Percentiles rank a stretch among this genome's conserved stretches.
Evolutionary conservation across 2,888 invertebrate species (phyloP).

Genomic region (Celastrina argiolus): DNA sequence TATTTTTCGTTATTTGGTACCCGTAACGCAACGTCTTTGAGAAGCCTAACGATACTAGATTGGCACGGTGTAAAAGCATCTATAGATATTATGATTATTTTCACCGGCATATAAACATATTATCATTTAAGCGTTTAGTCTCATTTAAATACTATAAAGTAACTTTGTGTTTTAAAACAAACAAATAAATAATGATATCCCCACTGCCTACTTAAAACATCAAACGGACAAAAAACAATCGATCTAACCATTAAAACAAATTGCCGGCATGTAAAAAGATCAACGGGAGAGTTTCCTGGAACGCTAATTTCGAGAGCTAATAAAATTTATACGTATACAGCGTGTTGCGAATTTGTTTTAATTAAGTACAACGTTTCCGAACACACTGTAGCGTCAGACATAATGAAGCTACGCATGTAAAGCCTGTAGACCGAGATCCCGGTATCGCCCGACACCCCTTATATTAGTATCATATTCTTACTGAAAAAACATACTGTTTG

Average conservation of each 20-base stretch:
- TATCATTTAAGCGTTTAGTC: too few relatives aligned
- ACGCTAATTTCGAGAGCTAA: slow-evolving; percentile 10
- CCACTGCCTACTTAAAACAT: neutral
- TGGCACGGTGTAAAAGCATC: too few relatives aligned
- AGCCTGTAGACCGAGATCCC: slow-evolving; percentile 50
- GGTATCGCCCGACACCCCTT: too few relatives aligned
- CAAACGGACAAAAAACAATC: neutral
- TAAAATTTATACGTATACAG: neutral
- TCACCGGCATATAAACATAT: too few relatives aligned
- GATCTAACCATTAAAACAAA: slow-evolving; percentile 1
- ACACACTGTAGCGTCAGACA: slow-evolving; percentile 14
- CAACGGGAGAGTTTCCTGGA: slow-evolving; percentile 5
- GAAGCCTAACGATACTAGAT: too few relatives aligned
- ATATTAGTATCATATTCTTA: too few relatives aligned
- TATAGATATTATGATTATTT: too few relatives aligned
- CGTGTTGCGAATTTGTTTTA: slow-evolving; percentile 17
- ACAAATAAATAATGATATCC: neutral
- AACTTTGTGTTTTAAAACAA: too few relatives aligned
- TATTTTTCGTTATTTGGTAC: too few relatives aligned
- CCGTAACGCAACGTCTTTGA: too few relatives aligned
- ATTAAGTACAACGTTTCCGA: slow-evolving; percentile 20
- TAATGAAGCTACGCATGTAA: slow-evolving; percentile 33
- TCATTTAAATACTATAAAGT: too few relatives aligned
- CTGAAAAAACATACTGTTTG: too few relatives aligned
- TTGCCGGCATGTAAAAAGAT: slow-evolving; percentile 1